These are phyloP conservation scores for Thecocarcelia acutangulata DNA, from an alignment of 2,888 invertebrate species.

Conservation along the genomic window DNA sequence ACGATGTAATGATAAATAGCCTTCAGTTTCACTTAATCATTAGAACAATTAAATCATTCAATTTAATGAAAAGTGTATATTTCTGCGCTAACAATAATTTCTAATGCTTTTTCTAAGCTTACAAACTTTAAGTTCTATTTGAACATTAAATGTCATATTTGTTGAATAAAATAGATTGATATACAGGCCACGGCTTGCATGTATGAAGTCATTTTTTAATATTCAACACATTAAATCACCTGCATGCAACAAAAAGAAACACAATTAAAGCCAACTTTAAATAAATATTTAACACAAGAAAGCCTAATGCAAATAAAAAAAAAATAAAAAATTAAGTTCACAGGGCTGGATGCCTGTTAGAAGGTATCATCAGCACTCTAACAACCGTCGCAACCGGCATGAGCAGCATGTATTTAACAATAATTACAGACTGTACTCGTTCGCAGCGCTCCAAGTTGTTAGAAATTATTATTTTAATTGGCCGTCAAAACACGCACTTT, in stretches of 20 bases:
- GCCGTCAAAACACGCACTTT: constrained; percentile 61
- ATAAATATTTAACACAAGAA: neutral
- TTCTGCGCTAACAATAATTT: no score
- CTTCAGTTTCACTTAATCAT: no score
- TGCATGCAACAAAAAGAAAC: constrained; percentile 8
- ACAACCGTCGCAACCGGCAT: neutral
- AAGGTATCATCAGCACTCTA: neutral
- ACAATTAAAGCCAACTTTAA: no score
- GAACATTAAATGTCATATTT: no score
- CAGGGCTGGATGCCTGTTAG: neutral
- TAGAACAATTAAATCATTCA: no score
- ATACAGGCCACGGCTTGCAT: neutral
- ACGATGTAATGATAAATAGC: no score
- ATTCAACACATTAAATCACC: neutral
- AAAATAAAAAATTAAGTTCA: neutral
- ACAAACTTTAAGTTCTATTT: no score
- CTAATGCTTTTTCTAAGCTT: no score
- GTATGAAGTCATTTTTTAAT: neutral
- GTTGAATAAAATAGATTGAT: no score
- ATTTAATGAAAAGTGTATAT: no score
- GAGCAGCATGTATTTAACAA: constrained; percentile 45
- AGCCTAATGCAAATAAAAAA: neutral
- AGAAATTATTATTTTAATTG: constrained; percentile 64
- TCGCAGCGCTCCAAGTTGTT: constrained; percentile 15
- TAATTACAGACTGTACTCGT: constrained; percentile 23